phyloP scores from a whole-genome alignment of 2,888 invertebrate genomes.

The Scaeva pyrastri region DNA sequence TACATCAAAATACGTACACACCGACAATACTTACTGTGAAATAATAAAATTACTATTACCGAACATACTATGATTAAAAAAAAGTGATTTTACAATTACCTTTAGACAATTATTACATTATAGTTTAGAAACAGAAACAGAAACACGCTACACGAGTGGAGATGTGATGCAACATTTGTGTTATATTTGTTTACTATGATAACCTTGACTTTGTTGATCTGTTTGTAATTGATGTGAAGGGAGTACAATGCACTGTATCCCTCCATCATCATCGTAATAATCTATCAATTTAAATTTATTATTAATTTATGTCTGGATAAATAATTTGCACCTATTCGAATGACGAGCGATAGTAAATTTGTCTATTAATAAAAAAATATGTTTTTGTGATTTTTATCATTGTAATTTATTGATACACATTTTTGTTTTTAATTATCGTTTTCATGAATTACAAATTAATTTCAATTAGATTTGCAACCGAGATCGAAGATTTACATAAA shows the following conservation, averaged over 20 bases:
- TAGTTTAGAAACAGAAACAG: too few species aligned
- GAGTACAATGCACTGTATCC: slow-evolving; percentile 20
- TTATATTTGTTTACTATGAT: not conserved
- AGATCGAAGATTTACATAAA: not conserved
- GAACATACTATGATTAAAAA: slow-evolving; percentile 10
- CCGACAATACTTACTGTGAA: not conserved
- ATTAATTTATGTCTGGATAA: not conserved
- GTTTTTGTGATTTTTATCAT: not conserved
- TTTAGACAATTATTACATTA: slow-evolving; percentile 24
- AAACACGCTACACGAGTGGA: slow-evolving; percentile 11
- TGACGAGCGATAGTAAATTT: not conserved
- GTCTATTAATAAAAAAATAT: not conserved
- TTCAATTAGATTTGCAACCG: not conserved
- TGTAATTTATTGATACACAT: not conserved
- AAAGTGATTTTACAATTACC: slow-evolving; percentile 7
- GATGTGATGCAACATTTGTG: slow-evolving; percentile 17
- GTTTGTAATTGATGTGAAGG: slow-evolving; percentile 5
- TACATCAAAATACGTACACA: too few species aligned
- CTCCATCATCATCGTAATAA: not conserved
- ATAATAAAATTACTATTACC: slow-evolving; percentile 33
- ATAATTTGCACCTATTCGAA: not conserved
- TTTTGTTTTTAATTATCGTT: not conserved
- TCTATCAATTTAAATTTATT: not conserved
- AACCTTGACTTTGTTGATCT: slow-evolving; percentile 8
- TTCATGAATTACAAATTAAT: not conserved